These are phyloP conservation scores for Leptinotarsa juncta DNA, from an alignment of 2,888 invertebrate species.

Conservation along the genomic window DNA sequence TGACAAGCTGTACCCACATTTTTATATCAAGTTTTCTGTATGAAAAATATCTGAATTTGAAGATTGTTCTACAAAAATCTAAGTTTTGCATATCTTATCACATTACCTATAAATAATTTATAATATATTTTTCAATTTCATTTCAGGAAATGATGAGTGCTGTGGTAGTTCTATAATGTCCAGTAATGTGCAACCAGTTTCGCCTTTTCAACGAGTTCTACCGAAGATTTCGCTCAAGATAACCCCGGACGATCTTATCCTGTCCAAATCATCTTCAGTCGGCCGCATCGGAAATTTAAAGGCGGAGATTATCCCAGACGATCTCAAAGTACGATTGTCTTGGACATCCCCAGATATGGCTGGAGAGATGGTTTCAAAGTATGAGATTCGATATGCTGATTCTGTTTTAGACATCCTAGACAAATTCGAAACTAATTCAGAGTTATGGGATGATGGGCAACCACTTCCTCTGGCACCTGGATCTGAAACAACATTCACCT, in stretches of 20 bases:
- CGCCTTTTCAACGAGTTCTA: slow-evolving; percentile 68
- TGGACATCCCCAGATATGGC: slow-evolving; percentile 75
- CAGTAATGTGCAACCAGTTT: slow-evolving; percentile 65
- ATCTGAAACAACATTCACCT: slow-evolving; percentile 67
- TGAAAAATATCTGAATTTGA: too few relatives aligned
- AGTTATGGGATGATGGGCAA: slow-evolving; percentile 64
- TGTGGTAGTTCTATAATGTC: slow-evolving; percentile 69
- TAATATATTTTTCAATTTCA: neutral
- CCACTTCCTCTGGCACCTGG: slow-evolving; percentile 68
- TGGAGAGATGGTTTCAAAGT: slow-evolving; percentile 66
- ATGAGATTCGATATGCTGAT: slow-evolving; percentile 68
- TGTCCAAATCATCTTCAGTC: slow-evolving; percentile 60
- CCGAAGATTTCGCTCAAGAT: slow-evolving; percentile 67
- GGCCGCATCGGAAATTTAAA: slow-evolving; percentile 70
- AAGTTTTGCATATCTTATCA: too few relatives aligned
- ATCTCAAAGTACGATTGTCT: slow-evolving; percentile 67
- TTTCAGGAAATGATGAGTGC: slow-evolving; percentile 65
- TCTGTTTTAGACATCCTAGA: slow-evolving; percentile 66
- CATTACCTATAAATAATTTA: neutral
- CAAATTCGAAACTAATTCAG: slow-evolving; percentile 65
- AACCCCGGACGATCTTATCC: slow-evolving; percentile 61
- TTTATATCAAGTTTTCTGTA: too few relatives aligned
- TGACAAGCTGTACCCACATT: too few relatives aligned
- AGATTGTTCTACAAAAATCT: too few relatives aligned
- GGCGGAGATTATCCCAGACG: slow-evolving; percentile 65